Evolutionary conservation across 1,140 invertebrate genomes (phyloP).

Genomic region (Pseudomyrmex gracilis): DNA sequence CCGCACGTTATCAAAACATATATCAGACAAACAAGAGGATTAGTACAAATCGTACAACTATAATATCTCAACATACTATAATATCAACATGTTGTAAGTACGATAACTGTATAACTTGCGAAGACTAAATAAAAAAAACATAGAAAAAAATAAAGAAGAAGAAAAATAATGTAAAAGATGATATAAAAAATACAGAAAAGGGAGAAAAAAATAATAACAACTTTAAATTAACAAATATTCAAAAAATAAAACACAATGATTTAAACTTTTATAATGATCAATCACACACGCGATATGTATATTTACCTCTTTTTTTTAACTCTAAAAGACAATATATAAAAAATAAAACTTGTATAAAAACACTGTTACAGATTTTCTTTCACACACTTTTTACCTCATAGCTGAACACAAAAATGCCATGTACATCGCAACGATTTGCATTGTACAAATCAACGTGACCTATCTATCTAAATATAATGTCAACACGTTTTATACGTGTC

Average conservation of each 20-base stretch:
- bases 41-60: not conserved
- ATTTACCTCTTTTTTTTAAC: not conserved
- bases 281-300: too few relatives aligned
- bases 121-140: too few relatives aligned
- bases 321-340: not conserved
- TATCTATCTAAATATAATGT: not conserved
- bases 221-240: too few relatives aligned
- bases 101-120: too few relatives aligned
- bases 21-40: not conserved
- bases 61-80: too few relatives aligned
- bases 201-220: too few relatives aligned
- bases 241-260: too few relatives aligned
- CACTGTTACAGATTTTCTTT: not conserved
- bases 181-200: too few relatives aligned
- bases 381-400: not conserved
- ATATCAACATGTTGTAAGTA: too few relatives aligned
- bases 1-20: not conserved
- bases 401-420: not conserved
- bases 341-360: not conserved
- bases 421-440: not conserved
- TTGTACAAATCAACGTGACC: not conserved
- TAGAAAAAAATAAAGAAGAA: too few relatives aligned
- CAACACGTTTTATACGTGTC: not conserved
- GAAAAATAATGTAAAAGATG: too few relatives aligned
- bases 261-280: too few relatives aligned